phyloP scores from a whole-genome alignment of 2,113 vertebrate species.

The Cynoglossus semilaevis region DNA sequence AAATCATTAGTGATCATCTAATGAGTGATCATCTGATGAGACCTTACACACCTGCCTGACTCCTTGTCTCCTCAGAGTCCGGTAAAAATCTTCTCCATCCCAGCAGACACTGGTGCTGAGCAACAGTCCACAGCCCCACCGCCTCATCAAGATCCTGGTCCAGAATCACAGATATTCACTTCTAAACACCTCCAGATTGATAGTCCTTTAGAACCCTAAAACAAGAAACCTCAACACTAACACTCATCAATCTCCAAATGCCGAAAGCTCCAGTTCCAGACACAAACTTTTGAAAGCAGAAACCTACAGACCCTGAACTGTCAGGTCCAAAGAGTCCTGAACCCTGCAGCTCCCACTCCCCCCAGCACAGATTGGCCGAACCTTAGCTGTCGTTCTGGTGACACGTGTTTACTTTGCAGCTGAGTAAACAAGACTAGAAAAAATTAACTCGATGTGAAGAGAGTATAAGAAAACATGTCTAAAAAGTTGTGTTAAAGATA shows the following conservation, averaged over 20 bases:
- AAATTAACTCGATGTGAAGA: constrained; percentile 42
- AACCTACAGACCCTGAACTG: no score
- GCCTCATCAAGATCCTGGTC: constrained; percentile 8
- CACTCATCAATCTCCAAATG: no score
- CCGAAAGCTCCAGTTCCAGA: no score
- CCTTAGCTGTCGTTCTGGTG: constrained; percentile 3
- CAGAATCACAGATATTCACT: no score
- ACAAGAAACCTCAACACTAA: background rate
- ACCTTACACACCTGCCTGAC: constrained; percentile 49
- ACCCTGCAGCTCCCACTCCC: constrained; percentile 22
- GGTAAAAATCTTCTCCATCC: constrained; percentile 19
- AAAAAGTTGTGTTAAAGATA: no score
- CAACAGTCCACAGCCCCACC: constrained; percentile 54
- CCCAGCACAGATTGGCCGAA: constrained; percentile 49
- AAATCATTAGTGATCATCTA: no score
- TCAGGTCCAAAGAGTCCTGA: background rate
- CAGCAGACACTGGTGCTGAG: constrained; percentile 14
- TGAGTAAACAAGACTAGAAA: constrained; percentile 71
- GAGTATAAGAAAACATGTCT: no score
- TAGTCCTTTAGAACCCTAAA: background rate
- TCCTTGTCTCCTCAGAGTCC: background rate
- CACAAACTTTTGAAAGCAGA: no score
- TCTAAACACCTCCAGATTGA: constrained; percentile 33
- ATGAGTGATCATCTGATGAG: no score
- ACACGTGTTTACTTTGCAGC: constrained; percentile 62